A percentile compares a stretch with the other conserved stretches of the same genome.
phyloP scores from a whole-genome alignment of 2,113 vertebrate species.

The Peucedramus taeniatus region DNA sequence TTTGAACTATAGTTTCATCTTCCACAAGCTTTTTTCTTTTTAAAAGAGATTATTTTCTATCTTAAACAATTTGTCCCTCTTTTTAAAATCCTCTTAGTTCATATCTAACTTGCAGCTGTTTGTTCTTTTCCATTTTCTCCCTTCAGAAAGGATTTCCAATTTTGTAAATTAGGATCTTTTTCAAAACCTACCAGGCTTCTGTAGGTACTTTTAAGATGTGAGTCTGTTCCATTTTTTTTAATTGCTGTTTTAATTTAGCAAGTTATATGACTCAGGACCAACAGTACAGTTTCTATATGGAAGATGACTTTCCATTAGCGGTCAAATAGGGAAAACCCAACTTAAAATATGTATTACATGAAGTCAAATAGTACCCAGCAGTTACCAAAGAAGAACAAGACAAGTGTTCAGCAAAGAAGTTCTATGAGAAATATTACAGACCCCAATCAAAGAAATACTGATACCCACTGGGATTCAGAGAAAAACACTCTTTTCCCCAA shows the following conservation, averaged over 20 bases:
- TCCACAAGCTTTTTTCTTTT: neutral
- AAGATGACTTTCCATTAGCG: neutral
- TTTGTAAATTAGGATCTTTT: neutral
- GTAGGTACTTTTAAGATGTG: neutral
- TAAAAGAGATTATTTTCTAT: neutral
- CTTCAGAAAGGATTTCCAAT: neutral
- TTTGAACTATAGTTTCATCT: neutral
- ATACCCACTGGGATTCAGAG: neutral
- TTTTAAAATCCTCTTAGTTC: neutral
- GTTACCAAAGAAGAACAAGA: neutral
- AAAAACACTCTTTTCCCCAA: neutral
- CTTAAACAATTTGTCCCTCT: neutral
- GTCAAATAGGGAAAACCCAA: neutral
- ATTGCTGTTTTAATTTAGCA: neutral
- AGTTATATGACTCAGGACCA: neutral
- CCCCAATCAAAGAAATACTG: rapidly evolving
- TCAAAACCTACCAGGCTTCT: neutral
- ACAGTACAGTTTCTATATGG: rapidly evolving
- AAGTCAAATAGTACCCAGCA: neutral
- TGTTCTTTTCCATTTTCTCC: neutral
- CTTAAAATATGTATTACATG: neutral
- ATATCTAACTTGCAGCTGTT: neutral
- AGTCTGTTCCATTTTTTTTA: neutral
- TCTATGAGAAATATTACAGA: rapidly evolving
- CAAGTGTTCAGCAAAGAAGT: neutral